phyloP scores from a whole-genome alignment of 2,113 vertebrate genomes.

The Xyrauchen texanus region DNA sequence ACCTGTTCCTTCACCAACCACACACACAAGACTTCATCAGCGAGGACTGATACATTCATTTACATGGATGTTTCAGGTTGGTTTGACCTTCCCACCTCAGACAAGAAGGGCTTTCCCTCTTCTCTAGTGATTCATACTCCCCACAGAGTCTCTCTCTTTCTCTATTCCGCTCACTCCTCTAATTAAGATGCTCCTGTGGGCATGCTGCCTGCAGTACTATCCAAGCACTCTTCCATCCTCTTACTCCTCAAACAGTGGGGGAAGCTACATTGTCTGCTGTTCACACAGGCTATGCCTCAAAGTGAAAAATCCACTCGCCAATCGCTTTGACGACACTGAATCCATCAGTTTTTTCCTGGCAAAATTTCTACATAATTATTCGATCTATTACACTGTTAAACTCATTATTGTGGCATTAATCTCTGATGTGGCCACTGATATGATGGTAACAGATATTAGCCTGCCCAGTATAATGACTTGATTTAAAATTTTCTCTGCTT shows the following conservation, averaged over 20 bases:
- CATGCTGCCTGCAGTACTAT: background rate
- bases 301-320: conserved; percentile 20
- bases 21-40: background rate
- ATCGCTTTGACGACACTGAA: background rate
- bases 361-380: background rate
- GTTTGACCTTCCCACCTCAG: conserved; percentile 19
- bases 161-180: background rate
- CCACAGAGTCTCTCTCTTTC: conserved; percentile 6
- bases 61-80: background rate
- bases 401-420: background rate
- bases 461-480: background rate
- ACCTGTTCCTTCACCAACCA: too few species aligned
- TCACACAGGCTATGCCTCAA: background rate
- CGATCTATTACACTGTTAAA: background rate
- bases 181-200: conserved; percentile 41
- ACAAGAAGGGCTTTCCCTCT: conserved; percentile 1
- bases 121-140: conserved; percentile 13
- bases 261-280: conserved; percentile 2
- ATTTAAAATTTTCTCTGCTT: conserved; percentile 8
- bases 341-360: conserved; percentile 1
- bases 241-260: background rate
- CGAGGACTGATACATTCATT: background rate
- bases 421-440: background rate
- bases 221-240: background rate
- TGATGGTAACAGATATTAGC: background rate